phyloP scores from a whole-genome alignment of 2,113 vertebrate genomes.

The Alligator mississippiensis region DNA sequence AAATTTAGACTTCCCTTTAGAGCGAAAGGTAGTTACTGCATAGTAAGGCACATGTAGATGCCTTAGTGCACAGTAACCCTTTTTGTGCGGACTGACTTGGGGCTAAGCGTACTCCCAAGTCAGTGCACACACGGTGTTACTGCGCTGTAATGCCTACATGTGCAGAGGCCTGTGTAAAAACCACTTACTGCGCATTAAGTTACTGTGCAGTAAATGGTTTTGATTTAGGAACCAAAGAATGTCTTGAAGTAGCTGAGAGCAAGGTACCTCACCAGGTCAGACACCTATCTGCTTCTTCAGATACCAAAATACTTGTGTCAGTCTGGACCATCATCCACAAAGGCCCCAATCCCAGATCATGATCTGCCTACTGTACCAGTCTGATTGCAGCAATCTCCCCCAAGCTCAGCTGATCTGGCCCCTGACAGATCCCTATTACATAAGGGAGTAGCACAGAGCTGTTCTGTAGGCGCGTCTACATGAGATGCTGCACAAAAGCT shows the following conservation, averaged over 20 bases:
- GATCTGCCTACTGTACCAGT: background rate
- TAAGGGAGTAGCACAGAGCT: background rate
- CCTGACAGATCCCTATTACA: background rate
- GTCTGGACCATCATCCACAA: background rate
- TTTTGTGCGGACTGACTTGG: too few species aligned
- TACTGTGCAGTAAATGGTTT: rapidly evolving
- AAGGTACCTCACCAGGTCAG: too few species aligned
- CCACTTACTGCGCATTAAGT: too few species aligned
- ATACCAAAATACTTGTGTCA: background rate
- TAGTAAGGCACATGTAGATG: too few species aligned
- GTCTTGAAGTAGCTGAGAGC: too few species aligned
- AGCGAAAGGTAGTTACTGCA: too few species aligned
- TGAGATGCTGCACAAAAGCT: background rate
- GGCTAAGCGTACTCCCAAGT: too few species aligned
- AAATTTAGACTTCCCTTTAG: too few species aligned
- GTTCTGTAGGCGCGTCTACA: background rate
- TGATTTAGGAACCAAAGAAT: background rate
- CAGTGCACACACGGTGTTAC: too few species aligned
- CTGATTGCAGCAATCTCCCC: background rate
- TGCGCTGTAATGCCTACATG: too few species aligned
- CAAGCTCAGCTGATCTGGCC: rapidly evolving
- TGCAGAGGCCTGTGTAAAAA: too few species aligned
- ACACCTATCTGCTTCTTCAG: background rate
- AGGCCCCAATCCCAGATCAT: background rate
- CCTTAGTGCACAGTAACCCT: too few species aligned